Evolutionary conservation across 2,797 vertebrate species (phyloP).

Genomic region (Epinephelus malabaricus): DNA sequence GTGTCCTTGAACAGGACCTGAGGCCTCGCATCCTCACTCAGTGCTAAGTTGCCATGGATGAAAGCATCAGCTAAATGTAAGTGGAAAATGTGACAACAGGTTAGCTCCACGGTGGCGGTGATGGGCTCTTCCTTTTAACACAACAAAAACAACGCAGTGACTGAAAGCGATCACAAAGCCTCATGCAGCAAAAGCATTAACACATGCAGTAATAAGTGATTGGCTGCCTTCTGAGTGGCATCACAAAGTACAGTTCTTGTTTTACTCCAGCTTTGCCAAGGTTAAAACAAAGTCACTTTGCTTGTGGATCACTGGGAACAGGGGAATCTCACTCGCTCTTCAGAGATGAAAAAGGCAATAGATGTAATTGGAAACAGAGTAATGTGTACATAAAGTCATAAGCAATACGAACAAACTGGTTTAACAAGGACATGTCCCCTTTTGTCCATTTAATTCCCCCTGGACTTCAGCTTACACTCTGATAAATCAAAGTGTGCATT

Average conservation of each 20-base stretch:
- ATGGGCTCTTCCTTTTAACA: not conserved
- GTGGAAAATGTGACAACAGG: constrained; percentile 1
- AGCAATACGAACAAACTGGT: constrained; percentile 6
- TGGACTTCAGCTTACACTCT: not conserved
- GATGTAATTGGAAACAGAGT: constrained; percentile 9
- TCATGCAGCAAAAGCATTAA: not conserved
- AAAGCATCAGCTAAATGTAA: constrained; percentile 11
- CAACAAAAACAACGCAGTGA: not conserved
- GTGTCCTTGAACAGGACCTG: constrained; percentile 10
- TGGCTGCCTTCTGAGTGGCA: not conserved
- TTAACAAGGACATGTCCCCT: constrained; percentile 4
- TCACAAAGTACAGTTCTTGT: not conserved
- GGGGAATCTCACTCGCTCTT: not conserved
- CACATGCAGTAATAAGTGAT: not conserved
- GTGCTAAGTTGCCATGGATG: constrained; percentile 15
- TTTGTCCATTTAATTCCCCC: constrained; percentile 10
- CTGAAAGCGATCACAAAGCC: constrained; percentile 1
- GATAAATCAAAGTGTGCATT: constrained; percentile 4
- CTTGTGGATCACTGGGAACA: not conserved
- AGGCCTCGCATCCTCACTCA: not conserved
- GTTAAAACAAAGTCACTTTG: constrained; percentile 8
- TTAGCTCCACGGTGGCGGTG: not conserved
- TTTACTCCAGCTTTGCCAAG: constrained; percentile 11
- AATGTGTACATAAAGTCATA: constrained; percentile 2
- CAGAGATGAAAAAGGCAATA: constrained; percentile 19